phyloP scores from a whole-genome alignment of 2,888 invertebrate species.

The Melanargia galathea region DNA sequence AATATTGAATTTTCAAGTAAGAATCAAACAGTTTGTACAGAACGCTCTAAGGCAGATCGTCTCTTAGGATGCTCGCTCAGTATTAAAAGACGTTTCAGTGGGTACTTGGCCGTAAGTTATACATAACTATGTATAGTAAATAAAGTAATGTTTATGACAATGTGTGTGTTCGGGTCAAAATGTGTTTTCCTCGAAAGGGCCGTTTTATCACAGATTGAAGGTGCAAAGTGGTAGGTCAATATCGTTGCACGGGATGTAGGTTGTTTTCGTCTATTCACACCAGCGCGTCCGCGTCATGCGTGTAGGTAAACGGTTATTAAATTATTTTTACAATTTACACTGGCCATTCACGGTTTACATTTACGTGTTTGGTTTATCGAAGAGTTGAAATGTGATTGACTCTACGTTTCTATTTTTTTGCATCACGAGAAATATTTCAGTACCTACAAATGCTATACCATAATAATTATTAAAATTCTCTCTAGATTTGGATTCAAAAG shows the following conservation, averaged over 20 bases:
- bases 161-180: slow-evolving; percentile 40
- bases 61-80: background rate
- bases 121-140: background rate
- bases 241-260: slow-evolving; percentile 50
- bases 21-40: too few relatives aligned
- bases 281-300: slow-evolving; percentile 32
- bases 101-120: background rate
- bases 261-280: slow-evolving; percentile 56
- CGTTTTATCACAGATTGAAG: slow-evolving; percentile 55
- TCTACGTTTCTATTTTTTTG: background rate
- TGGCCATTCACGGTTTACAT: slow-evolving; percentile 16
- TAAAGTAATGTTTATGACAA: slow-evolving; percentile 3
- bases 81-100: background rate
- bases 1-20: too few relatives aligned
- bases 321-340: slow-evolving; percentile 31
- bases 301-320: slow-evolving; percentile 33
- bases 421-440: background rate
- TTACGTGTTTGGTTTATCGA: background rate
- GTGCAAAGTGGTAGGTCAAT: slow-evolving; percentile 75
- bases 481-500: too few relatives aligned
- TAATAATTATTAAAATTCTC: background rate
- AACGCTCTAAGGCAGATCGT: too few relatives aligned
- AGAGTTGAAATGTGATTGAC: slow-evolving; percentile 5
- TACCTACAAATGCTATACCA: background rate
- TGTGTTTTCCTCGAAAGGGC: slow-evolving; percentile 68